phyloP scores from a whole-genome alignment of 2,888 invertebrate species.

The Orthosia gracilis region DNA sequence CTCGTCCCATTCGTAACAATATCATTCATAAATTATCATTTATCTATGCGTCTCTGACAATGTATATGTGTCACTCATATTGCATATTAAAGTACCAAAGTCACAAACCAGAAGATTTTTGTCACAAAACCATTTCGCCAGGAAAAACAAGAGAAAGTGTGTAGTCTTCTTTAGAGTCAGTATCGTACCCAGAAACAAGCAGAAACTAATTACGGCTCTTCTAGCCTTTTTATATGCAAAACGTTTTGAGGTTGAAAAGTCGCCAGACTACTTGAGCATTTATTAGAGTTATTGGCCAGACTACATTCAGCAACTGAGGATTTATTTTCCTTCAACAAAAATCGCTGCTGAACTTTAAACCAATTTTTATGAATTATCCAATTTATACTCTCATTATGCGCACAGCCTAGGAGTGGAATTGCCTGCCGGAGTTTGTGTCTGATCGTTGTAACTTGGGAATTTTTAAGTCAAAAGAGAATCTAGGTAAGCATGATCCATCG shows the following conservation, averaged over 20 bases:
- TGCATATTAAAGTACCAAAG: background rate
- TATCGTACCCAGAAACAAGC: slow-evolving; percentile 25
- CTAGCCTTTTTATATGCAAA: slow-evolving; percentile 39
- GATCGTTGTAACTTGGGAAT: no score
- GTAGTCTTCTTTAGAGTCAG: background rate
- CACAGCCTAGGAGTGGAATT: no score
- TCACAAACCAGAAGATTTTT: background rate
- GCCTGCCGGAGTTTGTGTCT: no score
- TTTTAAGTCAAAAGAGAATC: no score
- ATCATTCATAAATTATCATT: background rate
- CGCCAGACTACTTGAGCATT: slow-evolving; percentile 21
- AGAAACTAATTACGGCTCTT: slow-evolving; percentile 39
- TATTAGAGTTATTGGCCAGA: slow-evolving; percentile 22
- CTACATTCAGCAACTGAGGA: background rate
- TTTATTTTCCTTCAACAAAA: slow-evolving; percentile 6
- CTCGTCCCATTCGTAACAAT: background rate
- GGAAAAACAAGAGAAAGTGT: background rate
- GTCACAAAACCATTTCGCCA: background rate
- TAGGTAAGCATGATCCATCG: no score
- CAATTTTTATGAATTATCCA: background rate
- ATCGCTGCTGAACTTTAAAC: background rate
- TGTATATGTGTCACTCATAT: background rate
- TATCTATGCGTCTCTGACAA: background rate
- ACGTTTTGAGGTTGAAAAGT: slow-evolving; percentile 24
- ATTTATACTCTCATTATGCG: no score